Conservation (phyloP, 92 coral and sea anemone genomes). For the Plumapathes pennacea region DNA sequence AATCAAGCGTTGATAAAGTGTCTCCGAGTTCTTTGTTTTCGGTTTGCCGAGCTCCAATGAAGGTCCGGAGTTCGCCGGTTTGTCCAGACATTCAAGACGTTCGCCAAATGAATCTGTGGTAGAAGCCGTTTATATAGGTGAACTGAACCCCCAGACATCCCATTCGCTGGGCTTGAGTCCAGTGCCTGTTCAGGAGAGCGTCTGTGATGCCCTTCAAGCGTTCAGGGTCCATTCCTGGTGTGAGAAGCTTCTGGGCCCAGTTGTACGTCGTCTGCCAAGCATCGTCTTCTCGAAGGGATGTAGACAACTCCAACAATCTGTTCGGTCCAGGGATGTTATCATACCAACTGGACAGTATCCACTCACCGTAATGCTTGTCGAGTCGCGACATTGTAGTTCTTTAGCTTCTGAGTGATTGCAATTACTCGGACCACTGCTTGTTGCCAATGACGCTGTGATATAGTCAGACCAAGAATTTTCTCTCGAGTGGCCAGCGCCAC, state of each 20-base stretch:
- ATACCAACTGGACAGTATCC: constrained; percentile 92
- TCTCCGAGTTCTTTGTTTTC: too few relatives aligned
- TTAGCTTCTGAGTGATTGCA: too few relatives aligned
- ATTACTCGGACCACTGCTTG: too few relatives aligned
- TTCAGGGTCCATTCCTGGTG: constrained; percentile 72
- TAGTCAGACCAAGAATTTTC: too few relatives aligned
- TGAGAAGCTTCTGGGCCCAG: constrained; percentile 67
- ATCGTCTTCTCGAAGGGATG: constrained; percentile 59
- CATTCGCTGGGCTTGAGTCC: constrained; percentile 81
- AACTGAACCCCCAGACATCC: constrained; percentile 88
- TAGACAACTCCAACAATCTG: constrained; percentile 75
- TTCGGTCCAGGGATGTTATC: constrained; percentile 88
- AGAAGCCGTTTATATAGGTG: constrained; percentile 85
- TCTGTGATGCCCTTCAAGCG: constrained; percentile 62
- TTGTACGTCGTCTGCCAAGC: constrained; percentile 49
- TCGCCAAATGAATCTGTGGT: constrained; percentile 87
- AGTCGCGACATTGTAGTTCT: constrained; percentile 36
- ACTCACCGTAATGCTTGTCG: constrained; percentile 79
- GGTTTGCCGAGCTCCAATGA: too few relatives aligned
- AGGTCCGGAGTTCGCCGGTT: too few relatives aligned
- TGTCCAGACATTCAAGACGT: constrained; percentile 50
- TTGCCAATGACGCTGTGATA: too few relatives aligned
- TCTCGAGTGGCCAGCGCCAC: too few relatives aligned
- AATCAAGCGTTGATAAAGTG: too few relatives aligned
- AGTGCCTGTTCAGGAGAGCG: constrained; percentile 66